Conservation (phyloP, 1,140 invertebrate species). For the Colletes gigas region DNA sequence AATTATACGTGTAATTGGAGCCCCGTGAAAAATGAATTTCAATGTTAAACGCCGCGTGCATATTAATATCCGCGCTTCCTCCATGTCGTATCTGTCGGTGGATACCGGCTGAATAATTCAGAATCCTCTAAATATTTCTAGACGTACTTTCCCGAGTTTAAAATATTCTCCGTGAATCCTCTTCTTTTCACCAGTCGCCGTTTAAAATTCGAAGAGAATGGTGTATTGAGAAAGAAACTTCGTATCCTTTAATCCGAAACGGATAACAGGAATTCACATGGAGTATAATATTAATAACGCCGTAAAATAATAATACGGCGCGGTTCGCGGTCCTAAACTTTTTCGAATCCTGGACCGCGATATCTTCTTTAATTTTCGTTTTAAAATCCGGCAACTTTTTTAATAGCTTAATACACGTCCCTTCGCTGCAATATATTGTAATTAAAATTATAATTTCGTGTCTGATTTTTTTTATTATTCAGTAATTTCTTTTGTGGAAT, state of each 20-base stretch:
- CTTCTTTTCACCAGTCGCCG: background rate
- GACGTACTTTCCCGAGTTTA: background rate
- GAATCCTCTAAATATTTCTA: constrained; percentile 34
- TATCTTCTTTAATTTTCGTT: no score
- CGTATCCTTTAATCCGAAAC: background rate
- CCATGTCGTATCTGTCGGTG: background rate
- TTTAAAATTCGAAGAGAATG: background rate
- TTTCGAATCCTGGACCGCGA: no score
- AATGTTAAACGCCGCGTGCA: constrained; percentile 42
- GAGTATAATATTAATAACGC: background rate
- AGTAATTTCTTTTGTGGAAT: no score
- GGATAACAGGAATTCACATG: background rate
- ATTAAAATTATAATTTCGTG: no score
- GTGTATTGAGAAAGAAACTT: background rate
- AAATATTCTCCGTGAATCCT: constrained; percentile 12
- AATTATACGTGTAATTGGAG: constrained; percentile 43
- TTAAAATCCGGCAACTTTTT: no score
- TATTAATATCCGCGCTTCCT: constrained; percentile 15
- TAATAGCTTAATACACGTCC: no score
- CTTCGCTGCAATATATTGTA: no score
- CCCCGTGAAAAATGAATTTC: constrained; percentile 45
- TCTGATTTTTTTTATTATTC: no score
- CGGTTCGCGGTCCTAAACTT: no score
- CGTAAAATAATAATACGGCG: background rate
- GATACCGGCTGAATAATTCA: constrained; percentile 37